Conservation (phyloP, 2,888 invertebrate species). For the Macrophya annulata region DNA sequence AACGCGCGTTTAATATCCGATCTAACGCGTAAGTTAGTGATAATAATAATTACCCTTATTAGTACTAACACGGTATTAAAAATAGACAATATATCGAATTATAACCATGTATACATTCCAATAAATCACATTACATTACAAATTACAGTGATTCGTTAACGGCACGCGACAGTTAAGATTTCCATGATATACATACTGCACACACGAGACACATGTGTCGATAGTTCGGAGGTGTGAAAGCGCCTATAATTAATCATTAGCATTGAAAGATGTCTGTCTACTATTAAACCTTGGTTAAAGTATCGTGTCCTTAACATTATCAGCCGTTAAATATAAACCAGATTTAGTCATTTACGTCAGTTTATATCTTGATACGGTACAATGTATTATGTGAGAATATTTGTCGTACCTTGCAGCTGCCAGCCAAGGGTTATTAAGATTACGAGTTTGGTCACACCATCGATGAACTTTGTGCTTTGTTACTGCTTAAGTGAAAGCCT, state of each 20-base stretch:
- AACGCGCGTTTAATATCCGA: not conserved
- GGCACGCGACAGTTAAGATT: not conserved
- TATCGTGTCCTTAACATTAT: not conserved
- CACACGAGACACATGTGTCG: conserved; percentile 10
- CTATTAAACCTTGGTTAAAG: not conserved
- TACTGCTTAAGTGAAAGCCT: not conserved
- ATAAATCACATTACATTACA: not conserved
- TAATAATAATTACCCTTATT: not conserved
- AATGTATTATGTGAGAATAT: not conserved
- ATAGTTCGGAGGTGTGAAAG: not conserved
- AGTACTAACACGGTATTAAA: not conserved
- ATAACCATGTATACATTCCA: not conserved
- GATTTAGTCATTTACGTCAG: not conserved
- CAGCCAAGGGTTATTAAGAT: not conserved
- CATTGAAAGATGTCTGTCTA: not conserved
- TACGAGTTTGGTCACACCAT: conserved; percentile 23
- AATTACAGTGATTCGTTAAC: not conserved
- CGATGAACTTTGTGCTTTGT: conserved; percentile 16
- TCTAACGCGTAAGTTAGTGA: not conserved
- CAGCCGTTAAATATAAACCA: not conserved
- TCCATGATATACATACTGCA: not conserved
- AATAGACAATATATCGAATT: not conserved
- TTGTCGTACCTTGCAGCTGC: conserved; percentile 19
- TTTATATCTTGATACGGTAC: not conserved
- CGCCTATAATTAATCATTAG: not conserved